Base-by-base conservation (phyloP, 2,888 invertebrate genomes). In the Pediacus dermestoides region DNA sequence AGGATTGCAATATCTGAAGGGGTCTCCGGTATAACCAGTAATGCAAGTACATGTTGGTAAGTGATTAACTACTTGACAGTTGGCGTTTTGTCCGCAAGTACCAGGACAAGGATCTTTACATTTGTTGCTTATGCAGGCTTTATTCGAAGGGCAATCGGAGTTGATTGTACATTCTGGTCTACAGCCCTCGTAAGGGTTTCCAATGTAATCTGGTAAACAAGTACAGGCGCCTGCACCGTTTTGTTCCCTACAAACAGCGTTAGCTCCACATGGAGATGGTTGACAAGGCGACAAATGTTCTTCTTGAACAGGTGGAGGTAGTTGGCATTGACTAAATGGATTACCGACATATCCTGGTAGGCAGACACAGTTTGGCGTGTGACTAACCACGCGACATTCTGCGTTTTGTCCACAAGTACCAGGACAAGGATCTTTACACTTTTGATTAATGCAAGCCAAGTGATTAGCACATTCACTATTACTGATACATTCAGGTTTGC, bases 331-430 rank as follows among this genome's bases (percentile, higher is more conserved):
- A 6, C 71, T 66, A 54, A 82, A 82, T 12, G 83, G 81, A 71
- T 81, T 79, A 11, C 83, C 83, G 14, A 72, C 71, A 47, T 74
- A 81, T 39, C 77, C 77, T 61, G 73, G 66, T 34, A 74, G 70
- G 61, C 88, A 89, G 23, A 78, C 74, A 60, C 89, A 89, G 72
- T 82, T 80, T 8, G 85, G 81, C 7, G 82, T 80, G 54, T 87
- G 87, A 57, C 85, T 86, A 2, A 84, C 77, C 2, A 85, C 85
- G 30, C 79, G 75, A 58, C 88, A 88, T 52, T 81, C 76, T 7
- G 88, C 84, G 63, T 80, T 81, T 27, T 68, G 62, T 23, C 87
- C 87, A 60, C 89, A 90, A 8, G 80, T 75, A 39, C 79, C 76
- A 22, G 77, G 73, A 57, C 88, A 87, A 3, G 86, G 86, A 61